Base-by-base conservation (phyloP, 2,113 vertebrate species). In the Vulpes ferrilata region DNA sequence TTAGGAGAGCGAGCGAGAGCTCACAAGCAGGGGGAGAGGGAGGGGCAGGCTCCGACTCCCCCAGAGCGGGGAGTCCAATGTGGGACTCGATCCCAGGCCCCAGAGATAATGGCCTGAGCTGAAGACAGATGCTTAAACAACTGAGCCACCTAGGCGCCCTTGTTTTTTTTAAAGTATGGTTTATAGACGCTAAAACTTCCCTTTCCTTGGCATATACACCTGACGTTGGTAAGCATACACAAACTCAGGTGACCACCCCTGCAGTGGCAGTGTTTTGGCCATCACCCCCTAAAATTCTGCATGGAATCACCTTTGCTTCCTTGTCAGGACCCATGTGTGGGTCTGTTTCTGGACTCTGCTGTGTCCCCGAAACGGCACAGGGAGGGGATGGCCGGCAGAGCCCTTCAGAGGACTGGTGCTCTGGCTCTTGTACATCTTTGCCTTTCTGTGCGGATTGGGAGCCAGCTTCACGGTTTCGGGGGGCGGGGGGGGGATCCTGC, bases 291-390 rank as follows among this genome's bases (percentile, higher is more conserved):
- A 7, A 12, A 3, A 5, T 13, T 59, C 57, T 78, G 7, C 15
- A 0, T 6, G 13, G 62, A 11, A 1, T 35, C 11, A 0, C 51
- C 35, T 23, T 53, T 4, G 38, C 7, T 17, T 11, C 1, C 55
- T n/a, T 5, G 4, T 76, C 27, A 20, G 11, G 51, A 17, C 11
- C 6, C 32, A 1, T 3, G 1, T 32, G 17, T 6, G 0, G 16
- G 6, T 67, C 43, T 73, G 55, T 23, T 11, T 62, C 35, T 25
- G 30, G 51, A 5, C 30, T 48, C 35, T 19, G 13, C 20, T 30
- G 5, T 11, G 4, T 22, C n/a, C 15, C 32, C 1, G 15, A 11
- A 7, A 5, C 10, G 4, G 27, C 3, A 1, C 5, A 3, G 20
- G 10, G 13, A 74, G 27, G 5, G 4, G 35, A 1, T 43, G 12